Percentiles rank a stretch among this genome's conserved stretches.
Evolutionary conservation across 2,113 vertebrate species (phyloP).

Genomic region (Argyrosomus japonicus): DNA sequence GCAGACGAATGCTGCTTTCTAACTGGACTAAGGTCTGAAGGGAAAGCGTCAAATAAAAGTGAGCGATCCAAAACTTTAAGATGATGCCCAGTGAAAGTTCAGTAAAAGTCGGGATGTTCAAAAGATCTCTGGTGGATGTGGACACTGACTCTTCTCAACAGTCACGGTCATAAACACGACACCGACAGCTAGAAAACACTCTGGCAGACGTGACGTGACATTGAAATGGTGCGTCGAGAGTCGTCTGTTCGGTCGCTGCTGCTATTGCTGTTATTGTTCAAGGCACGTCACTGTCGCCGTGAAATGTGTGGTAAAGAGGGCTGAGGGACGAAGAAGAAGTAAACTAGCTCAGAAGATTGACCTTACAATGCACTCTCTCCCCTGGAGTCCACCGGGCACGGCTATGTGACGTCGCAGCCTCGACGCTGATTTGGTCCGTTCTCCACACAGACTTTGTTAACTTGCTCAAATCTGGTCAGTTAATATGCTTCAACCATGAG

Average conservation of each 20-base stretch:
- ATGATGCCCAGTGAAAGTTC: too few relatives aligned
- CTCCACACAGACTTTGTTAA: too few relatives aligned
- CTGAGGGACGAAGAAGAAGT: not conserved
- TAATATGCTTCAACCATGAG: too few relatives aligned
- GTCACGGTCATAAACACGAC: too few relatives aligned
- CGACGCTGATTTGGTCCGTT: too few relatives aligned
- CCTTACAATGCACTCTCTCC: not conserved
- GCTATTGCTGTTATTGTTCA: slow-evolving; percentile 19
- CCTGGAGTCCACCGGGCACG: too few relatives aligned
- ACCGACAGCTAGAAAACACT: not conserved
- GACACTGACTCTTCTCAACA: too few relatives aligned
- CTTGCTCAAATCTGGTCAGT: too few relatives aligned
- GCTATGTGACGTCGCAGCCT: too few relatives aligned
- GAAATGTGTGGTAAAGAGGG: not conserved
- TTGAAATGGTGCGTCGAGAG: not conserved
- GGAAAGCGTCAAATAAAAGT: not conserved
- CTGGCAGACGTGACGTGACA: not conserved
- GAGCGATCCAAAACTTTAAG: too few relatives aligned
- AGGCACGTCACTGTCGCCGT: slow-evolving; percentile 26
- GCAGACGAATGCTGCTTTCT: not conserved
- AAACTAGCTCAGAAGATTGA: not conserved
- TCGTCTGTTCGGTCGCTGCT: not conserved
- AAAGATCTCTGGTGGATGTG: slow-evolving; percentile 1
- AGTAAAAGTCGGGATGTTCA: not conserved
- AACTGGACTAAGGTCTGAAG: not conserved